Percentiles rank a stretch among this genome's conserved stretches.
These are phyloP conservation scores for Pangasius mekongensis DNA, from an alignment of 2,797 vertebrate genomes.

Conservation along the genomic window DNA sequence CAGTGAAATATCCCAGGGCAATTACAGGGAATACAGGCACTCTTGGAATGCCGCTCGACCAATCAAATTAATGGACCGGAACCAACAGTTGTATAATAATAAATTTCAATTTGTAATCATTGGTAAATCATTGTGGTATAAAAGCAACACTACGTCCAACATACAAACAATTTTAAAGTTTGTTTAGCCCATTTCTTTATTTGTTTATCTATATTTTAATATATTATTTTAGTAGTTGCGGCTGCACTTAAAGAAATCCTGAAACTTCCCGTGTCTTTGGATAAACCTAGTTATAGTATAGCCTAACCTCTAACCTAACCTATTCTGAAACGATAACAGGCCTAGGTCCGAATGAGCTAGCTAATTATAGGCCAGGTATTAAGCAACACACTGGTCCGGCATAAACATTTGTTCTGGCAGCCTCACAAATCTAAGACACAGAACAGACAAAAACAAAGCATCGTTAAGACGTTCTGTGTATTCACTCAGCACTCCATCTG, in stretches of 20 bases:
- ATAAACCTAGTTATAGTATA: neutral
- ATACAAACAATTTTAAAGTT: neutral
- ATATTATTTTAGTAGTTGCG: neutral
- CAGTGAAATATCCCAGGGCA: neutral
- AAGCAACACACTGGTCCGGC: neutral
- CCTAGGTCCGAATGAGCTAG: neutral
- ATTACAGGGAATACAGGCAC: neutral
- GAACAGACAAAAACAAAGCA: neutral
- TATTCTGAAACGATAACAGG: neutral
- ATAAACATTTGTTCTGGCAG: slow-evolving; percentile 1
- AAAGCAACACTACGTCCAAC: no score
- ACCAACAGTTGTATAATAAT: no score
- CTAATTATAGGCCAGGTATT: slow-evolving; percentile 1
- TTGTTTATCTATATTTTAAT: neutral
- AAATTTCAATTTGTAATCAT: no score
- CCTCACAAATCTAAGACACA: neutral
- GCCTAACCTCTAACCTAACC: neutral
- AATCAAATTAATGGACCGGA: neutral
- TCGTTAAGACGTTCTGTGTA: neutral
- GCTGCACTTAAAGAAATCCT: neutral
- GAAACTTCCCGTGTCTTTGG: neutral
- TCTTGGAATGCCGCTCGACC: neutral
- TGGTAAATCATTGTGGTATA: no score
- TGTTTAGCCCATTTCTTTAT: neutral
- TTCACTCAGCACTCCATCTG: neutral